Base-by-base conservation (phyloP, 1,140 invertebrate species). In the Acromyrmex echinatior region DNA sequence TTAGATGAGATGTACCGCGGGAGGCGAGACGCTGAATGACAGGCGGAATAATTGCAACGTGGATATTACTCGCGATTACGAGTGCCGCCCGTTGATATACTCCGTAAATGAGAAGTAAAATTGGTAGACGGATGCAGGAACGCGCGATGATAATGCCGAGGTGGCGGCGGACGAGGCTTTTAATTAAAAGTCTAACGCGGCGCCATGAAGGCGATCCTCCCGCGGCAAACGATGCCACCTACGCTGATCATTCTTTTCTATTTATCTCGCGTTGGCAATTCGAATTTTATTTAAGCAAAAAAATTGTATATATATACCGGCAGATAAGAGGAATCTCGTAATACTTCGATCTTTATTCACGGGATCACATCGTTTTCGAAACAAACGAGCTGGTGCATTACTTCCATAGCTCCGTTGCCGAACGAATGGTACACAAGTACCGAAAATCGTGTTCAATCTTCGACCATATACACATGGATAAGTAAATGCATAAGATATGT, bases 151-250 rank as follows among this genome's bases (percentile, higher is more conserved):
- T 78, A 86, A 88, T 88, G 76, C 73, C 82, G 62, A 62, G 58
- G 62, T 56, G 62, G 31, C 58, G 49, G 58, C 58, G 53, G 31
- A 70, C 78, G 63, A 56, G 68, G 77, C 81, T 88, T 88, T 86
- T 91, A 92, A 92, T 92, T 92, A 92, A 91, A 91, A 87, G 88
- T 90, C 91, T 86, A 88, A 92, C 86, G 87, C 77, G 79, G 74
- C 68, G 91, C 78, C 87, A 81, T 88, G 82, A 88, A 90, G 87
- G 56, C 82, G 84, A 73, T 60, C 53, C 58, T n/a, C 28, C 89
- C 14, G 71, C 51, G 21, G 73, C 65, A 58, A 88, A 31, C 77
- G 86, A 74, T 84, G 88, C 85, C 89, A 91, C 90, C 91, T 86
- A 90, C 88, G 87, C 88, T 92, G 87, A 86, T 86, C 73, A 73